Base-by-base conservation (phyloP, 1,140 invertebrate genomes). In the Pantala flavescens region DNA sequence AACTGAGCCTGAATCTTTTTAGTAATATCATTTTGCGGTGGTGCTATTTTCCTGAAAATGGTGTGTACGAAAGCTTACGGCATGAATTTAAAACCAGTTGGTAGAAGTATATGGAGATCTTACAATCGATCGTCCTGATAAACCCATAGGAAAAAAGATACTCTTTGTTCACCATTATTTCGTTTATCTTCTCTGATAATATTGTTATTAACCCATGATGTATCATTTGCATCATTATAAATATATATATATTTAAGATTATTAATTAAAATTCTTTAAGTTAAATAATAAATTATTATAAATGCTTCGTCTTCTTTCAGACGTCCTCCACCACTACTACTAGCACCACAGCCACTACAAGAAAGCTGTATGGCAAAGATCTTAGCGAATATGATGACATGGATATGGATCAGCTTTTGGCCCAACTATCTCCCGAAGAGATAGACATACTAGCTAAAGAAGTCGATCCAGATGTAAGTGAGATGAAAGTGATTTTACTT, bases 401-500 rank as follows among this genome's bases (percentile, higher is more conserved):
- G 79, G 96, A 99, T 84, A 93, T 99, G 75, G 98, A 99, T 82
- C 93, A 96, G 78, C 85, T 99, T n/a, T 85, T 99, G 77, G 87
- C 93, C 55, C 95, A 98, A 81, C 87, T 99, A 71, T 93, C 96
- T 74, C 88, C 92, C 19, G 97, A 98, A 82, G 98, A 99, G 86
- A 90, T 99, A 72, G 96, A 96, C 79, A 94, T 98, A 83, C 87
- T 99, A 76, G 96, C 96, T 78, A 96, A 95, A 85, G 97, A 99
- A 89, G 96, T 99, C 76, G 98, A 99, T 87, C 97, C 98, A 78
- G 97, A 99, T 88, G 97, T 98, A 87, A 96, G 94, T 88, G 36
- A 43, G 49, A 71, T 75, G 43, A 72, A 72, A 12, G n/a, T n/a
- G n/a, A 55, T 75, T 43, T 75, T 71, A 24, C n/a, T n/a, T n/a